Percentiles rank a stretch among this genome's conserved stretches.
Conservation (phyloP, 2,888 invertebrate genomes). For the Meta bourneti region DNA sequence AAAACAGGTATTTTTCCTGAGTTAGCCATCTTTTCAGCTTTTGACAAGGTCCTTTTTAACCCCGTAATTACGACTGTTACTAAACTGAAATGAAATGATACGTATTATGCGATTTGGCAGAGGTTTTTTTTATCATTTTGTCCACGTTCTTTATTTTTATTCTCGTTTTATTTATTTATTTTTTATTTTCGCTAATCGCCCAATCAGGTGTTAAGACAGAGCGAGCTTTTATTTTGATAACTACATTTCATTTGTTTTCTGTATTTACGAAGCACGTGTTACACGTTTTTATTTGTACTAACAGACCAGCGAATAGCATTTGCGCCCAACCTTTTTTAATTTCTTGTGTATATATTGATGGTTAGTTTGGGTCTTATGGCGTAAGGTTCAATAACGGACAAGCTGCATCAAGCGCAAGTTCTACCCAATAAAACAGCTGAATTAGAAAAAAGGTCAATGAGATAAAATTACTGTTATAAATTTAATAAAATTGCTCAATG, state of each 20-base stretch:
- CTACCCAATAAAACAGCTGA: too few species aligned
- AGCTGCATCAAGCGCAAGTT: too few species aligned
- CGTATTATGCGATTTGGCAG: constrained; percentile 63
- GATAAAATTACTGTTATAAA: too few species aligned
- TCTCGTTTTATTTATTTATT: constrained; percentile 16
- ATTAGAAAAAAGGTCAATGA: too few species aligned
- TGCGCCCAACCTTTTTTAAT: too few species aligned
- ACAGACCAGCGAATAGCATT: neutral
- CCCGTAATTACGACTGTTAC: constrained; percentile 74
- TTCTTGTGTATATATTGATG: too few species aligned
- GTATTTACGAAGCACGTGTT: neutral
- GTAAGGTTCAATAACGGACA: too few species aligned
- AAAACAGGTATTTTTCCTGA: constrained; percentile 69
- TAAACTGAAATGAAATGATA: constrained; percentile 76
- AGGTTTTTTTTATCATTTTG: neutral
- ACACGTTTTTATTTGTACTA: neutral
- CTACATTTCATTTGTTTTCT: constrained; percentile 35
- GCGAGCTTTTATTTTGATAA: constrained; percentile 62
- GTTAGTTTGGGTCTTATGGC: too few species aligned
- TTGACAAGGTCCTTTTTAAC: constrained; percentile 73
- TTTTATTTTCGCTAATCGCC: constrained; percentile 29
- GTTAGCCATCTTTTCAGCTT: constrained; percentile 66
- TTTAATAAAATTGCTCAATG: too few species aligned
- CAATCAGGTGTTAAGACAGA: constrained; percentile 10
- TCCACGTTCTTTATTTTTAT: neutral